phyloP scores from a whole-genome alignment of 2,888 invertebrate genomes.

The Zonitis immaculata region DNA sequence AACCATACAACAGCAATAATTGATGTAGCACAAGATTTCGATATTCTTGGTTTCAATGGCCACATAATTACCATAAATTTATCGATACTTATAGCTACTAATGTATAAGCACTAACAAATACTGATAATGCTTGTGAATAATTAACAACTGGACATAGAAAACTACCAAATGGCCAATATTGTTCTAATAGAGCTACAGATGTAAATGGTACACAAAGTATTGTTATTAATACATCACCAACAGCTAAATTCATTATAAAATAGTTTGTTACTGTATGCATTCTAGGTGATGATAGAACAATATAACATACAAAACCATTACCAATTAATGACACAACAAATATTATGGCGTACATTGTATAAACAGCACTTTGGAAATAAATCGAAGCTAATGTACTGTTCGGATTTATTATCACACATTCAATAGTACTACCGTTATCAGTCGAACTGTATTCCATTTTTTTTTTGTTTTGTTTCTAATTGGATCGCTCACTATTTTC shows the following conservation, averaged over 20 bases:
- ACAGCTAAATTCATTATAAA: conserved; percentile 87
- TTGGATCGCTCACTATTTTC: no score
- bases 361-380: conserved; percentile 65
- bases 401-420: conserved; percentile 24
- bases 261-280: conserved; percentile 90
- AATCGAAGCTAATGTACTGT: conserved; percentile 28
- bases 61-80: conserved; percentile 87
- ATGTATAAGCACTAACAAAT: conserved; percentile 81
- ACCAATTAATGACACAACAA: conserved; percentile 66
- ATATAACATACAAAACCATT: conserved; percentile 83
- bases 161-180: conserved; percentile 84
- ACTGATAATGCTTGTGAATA: conserved; percentile 79
- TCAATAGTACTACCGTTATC: conserved; percentile 18
- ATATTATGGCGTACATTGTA: conserved; percentile 66
- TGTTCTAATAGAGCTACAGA: conserved; percentile 75
- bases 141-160: conserved; percentile 78
- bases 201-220: conserved; percentile 88
- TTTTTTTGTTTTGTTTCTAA: no score
- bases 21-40: conserved; percentile 64
- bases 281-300: conserved; percentile 74
- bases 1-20: conserved; percentile 71
- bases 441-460: neutral
- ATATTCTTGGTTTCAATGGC: conserved; percentile 76
- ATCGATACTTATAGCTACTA: conserved; percentile 87
- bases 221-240: conserved; percentile 84